Evolutionary conservation across 2,888 invertebrate genomes (phyloP).

Genomic region (Alentia gelatinosa): DNA sequence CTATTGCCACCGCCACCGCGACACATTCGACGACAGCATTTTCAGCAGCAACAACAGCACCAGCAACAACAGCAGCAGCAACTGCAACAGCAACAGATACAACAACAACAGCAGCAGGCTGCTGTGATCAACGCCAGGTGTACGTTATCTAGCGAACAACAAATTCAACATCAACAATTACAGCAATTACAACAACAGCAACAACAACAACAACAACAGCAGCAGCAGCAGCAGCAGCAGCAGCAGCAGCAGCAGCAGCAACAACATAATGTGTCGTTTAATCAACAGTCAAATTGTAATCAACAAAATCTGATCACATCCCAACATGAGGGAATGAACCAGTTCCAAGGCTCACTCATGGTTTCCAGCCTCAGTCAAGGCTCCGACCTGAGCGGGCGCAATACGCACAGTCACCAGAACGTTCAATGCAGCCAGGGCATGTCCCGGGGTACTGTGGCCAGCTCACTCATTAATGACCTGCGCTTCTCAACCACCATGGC

Average conservation of each 20-base stretch:
- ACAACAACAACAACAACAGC: conserved; percentile 49
- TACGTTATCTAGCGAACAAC: conserved; percentile 25
- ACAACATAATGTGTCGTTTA: neutral
- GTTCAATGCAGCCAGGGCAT: conserved; percentile 5
- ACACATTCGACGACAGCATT: conserved; percentile 62
- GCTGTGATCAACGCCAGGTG: neutral
- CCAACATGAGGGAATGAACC: conserved; percentile 7
- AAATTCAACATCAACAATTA: conserved; percentile 42
- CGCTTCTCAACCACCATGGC: neutral
- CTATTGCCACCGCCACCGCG: conserved; percentile 31
- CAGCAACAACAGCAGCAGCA: conserved; percentile 67
- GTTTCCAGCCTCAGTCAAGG: neutral
- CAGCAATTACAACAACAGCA: conserved; percentile 52
- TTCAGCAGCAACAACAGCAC: conserved; percentile 68
- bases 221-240: conserved; percentile 50
- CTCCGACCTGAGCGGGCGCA: neutral
- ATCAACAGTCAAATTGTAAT: conserved; percentile 22
- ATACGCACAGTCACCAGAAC: neutral
- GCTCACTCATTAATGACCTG: neutral
- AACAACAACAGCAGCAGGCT: conserved; percentile 52
- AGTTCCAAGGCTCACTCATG: conserved; percentile 22
- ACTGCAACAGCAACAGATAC: conserved; percentile 62
- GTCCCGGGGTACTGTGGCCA: neutral
- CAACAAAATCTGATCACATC: conserved; percentile 47
- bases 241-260: conserved; percentile 47